Evolutionary conservation across 2,797 vertebrate genomes (phyloP).

Genomic region (Pelobates cultripes): DNA sequence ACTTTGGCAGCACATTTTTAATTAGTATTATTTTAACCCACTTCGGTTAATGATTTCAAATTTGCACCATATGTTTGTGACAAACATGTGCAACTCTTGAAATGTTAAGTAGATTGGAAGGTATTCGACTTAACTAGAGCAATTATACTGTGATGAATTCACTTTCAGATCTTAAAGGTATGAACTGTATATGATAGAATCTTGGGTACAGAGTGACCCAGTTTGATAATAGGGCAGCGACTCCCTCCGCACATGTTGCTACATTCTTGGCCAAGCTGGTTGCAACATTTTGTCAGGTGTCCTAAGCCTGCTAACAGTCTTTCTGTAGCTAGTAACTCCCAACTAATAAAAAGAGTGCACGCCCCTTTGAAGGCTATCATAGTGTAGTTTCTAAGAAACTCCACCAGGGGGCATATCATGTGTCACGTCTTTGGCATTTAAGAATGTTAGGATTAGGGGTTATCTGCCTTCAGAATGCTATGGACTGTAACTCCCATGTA

Average conservation of each 20-base stretch:
- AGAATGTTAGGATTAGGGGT: too few species aligned
- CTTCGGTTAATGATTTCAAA: too few species aligned
- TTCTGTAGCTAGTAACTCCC: neutral
- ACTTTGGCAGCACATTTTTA: too few species aligned
- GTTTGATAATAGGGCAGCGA: neutral
- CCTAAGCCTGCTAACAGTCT: neutral
- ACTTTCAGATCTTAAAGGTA: neutral
- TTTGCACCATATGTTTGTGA: too few species aligned
- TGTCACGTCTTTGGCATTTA: neutral
- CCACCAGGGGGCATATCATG: neutral
- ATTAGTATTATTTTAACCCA: too few species aligned
- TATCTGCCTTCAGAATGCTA: too few species aligned
- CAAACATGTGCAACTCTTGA: too few species aligned
- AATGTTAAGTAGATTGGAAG: too few species aligned
- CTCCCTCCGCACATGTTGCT: conserved; percentile 18
- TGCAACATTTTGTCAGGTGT: conserved; percentile 21
- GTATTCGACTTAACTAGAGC: too few species aligned
- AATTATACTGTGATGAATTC: too few species aligned
- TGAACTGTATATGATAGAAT: neutral
- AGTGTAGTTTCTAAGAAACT: neutral
- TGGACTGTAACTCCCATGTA: too few species aligned
- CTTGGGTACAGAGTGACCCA: conserved; percentile 4
- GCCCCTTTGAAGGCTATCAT: neutral
- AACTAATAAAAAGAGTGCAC: neutral
- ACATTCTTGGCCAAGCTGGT: neutral